A percentile compares a stretch with the other conserved stretches of the same genome.
phyloP scores from a whole-genome alignment of 2,888 invertebrate genomes.

The Epistrophella euchroma region DNA sequence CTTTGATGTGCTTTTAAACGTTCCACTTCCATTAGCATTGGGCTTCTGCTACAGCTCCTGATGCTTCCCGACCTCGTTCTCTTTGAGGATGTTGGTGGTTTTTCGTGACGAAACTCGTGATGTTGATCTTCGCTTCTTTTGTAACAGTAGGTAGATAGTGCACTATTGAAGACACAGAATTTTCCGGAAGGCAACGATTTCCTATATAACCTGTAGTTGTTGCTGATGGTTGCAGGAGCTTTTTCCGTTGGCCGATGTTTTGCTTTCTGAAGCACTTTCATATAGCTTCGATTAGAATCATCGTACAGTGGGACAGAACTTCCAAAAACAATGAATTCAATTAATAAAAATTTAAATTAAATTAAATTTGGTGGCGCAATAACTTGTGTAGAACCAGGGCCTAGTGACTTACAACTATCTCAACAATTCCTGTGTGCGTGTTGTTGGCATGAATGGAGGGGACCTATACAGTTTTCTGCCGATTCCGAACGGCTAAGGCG shows the following conservation, averaged over 20 bases:
- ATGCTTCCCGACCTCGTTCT: not conserved
- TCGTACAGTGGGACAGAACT: not conserved
- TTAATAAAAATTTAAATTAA: no score
- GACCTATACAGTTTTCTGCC: no score
- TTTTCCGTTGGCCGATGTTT: conserved; percentile 1
- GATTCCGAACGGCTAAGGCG: no score
- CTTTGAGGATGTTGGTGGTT: not conserved
- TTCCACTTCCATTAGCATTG: conserved; percentile 22
- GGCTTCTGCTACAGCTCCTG: not conserved
- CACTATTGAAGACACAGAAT: not conserved
- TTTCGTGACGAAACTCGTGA: not conserved
- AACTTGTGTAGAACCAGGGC: no score
- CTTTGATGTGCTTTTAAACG: conserved; percentile 12
- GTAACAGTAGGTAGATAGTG: not conserved
- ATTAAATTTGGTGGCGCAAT: no score
- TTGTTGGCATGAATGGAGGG: no score
- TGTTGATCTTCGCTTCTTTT: conserved; percentile 1
- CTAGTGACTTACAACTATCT: no score
- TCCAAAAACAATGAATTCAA: no score
- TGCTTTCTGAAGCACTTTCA: not conserved
- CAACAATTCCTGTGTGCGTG: no score
- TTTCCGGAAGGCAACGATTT: conserved; percentile 1
- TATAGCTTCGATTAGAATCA: not conserved
- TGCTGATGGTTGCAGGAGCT: not conserved
- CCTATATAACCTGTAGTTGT: not conserved